A percentile compares a stretch with the other conserved stretches of the same genome.
Evolutionary conservation across 2,888 invertebrate genomes (phyloP).

Genomic region (Athalia rosae): DNA sequence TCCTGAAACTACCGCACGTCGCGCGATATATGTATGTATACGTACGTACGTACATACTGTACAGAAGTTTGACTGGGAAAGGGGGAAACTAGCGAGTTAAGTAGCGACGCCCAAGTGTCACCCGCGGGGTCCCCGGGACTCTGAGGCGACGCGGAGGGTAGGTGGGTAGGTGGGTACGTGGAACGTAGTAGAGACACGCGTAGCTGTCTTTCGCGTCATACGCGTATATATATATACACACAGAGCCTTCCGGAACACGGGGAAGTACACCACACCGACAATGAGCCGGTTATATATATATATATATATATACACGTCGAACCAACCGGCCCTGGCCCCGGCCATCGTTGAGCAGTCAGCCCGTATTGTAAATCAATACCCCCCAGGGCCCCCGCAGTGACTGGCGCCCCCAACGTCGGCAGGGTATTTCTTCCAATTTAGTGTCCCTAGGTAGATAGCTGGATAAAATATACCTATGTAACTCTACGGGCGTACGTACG

Average conservation of each 20-base stretch:
- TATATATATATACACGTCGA: background rate
- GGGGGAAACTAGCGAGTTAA: background rate
- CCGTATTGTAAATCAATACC: conserved; percentile 69
- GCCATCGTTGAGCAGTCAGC: conserved; percentile 22
- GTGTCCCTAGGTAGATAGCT: conserved; percentile 32
- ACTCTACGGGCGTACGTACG: background rate
- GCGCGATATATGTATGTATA: too few species aligned
- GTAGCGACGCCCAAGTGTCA: conserved; percentile 24
- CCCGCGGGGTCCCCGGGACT: background rate
- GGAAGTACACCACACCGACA: too few species aligned
- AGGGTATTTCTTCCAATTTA: conserved; percentile 37
- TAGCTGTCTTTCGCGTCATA: too few species aligned
- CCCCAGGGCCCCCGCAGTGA: conserved; percentile 54
- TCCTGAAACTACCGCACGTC: background rate
- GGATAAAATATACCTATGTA: conserved; percentile 24
- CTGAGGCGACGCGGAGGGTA: too few species aligned
- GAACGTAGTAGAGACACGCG: too few species aligned
- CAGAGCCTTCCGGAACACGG: too few species aligned
- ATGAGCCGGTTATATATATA: too few species aligned
- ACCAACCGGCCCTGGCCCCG: background rate
- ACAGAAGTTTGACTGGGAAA: too few species aligned
- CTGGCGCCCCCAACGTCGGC: conserved; percentile 38
- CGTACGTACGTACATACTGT: too few species aligned
- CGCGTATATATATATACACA: too few species aligned
- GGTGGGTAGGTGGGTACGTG: too few species aligned